phyloP scores from a whole-genome alignment of 2,113 vertebrate species.

The Heterochromis multidens region DNA sequence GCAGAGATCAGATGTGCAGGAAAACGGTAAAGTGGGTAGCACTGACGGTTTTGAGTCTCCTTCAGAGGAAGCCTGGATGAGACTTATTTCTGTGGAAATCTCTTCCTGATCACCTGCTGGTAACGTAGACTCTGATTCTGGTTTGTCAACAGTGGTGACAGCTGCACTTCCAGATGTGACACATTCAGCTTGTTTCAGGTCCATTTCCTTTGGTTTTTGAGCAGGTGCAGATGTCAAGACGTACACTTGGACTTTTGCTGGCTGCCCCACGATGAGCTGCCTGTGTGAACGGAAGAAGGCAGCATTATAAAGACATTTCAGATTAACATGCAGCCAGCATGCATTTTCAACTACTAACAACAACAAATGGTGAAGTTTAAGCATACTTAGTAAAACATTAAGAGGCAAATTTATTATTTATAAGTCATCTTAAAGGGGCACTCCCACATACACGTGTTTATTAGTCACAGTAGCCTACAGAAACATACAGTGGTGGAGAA shows the following conservation, averaged over 20 bases:
- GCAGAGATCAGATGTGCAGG: not conserved
- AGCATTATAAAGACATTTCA: not conserved
- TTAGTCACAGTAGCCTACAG: not conserved
- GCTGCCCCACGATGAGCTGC: not conserved
- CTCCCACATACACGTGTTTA: not conserved
- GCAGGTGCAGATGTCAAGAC: not conserved
- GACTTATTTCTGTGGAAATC: not conserved
- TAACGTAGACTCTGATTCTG: not conserved
- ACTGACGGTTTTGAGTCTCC: not conserved
- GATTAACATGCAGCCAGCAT: not conserved
- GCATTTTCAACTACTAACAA: not conserved
- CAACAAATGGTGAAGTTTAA: not conserved
- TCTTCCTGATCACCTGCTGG: not conserved
- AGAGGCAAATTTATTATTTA: not conserved
- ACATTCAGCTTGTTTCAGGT: not conserved
- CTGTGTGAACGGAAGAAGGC: not conserved
- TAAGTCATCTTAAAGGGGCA: not conserved
- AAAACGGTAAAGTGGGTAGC: not conserved
- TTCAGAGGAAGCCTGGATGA: not conserved
- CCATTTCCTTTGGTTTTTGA: slow-evolving; percentile 9
- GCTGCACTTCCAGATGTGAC: not conserved
- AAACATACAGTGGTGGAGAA: not conserved
- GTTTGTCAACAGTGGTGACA: not conserved
- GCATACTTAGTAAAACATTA: not conserved
- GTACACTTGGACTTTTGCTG: not conserved